Conservation (phyloP, 1,140 invertebrate species). For the Drosophila pandora region DNA sequence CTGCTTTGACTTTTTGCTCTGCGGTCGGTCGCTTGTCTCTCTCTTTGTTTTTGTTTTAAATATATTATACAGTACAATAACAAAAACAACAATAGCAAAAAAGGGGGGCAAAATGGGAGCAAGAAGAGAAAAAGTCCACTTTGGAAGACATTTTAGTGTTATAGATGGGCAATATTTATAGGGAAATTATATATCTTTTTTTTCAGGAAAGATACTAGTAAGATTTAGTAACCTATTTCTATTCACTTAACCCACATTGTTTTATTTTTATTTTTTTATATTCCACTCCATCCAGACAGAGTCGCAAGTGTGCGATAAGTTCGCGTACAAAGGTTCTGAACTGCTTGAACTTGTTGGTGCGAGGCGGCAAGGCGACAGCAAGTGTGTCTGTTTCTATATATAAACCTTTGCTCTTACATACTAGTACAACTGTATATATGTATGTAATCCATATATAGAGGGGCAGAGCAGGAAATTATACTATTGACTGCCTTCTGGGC, state of each 20-base stretch:
- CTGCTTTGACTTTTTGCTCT: slow-evolving; percentile 80
- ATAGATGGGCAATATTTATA: too few species aligned
- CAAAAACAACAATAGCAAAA: slow-evolving; percentile 6
- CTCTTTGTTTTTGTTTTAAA: slow-evolving; percentile 39
- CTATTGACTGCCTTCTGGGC: slow-evolving; percentile 45
- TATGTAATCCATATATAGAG: slow-evolving; percentile 8
- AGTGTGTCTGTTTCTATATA: slow-evolving; percentile 22
- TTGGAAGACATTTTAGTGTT: too few species aligned
- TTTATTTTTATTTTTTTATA: slow-evolving; percentile 18
- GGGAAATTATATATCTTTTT: too few species aligned
- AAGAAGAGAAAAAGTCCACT: slow-evolving; percentile 1
- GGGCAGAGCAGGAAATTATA: slow-evolving; percentile 49
- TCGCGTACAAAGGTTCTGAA: slow-evolving; percentile 77
- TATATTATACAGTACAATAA: slow-evolving; percentile 22
- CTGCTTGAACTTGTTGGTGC: slow-evolving; percentile 67
- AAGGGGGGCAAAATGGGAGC: slow-evolving; percentile 35
- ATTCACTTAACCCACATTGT: slow-evolving; percentile 20
- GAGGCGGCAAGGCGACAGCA: slow-evolving; percentile 19
- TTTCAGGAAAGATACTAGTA: too few species aligned
- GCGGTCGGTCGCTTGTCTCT: slow-evolving; percentile 13
- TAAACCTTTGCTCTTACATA: slow-evolving; percentile 26
- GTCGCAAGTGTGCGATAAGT: slow-evolving; percentile 64
- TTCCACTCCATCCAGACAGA: slow-evolving; percentile 58
- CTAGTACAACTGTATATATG: slow-evolving; percentile 12
- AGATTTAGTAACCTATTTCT: neutral